Conservation (phyloP, 2,888 invertebrate species). For the Nephrotoma flavescens region DNA sequence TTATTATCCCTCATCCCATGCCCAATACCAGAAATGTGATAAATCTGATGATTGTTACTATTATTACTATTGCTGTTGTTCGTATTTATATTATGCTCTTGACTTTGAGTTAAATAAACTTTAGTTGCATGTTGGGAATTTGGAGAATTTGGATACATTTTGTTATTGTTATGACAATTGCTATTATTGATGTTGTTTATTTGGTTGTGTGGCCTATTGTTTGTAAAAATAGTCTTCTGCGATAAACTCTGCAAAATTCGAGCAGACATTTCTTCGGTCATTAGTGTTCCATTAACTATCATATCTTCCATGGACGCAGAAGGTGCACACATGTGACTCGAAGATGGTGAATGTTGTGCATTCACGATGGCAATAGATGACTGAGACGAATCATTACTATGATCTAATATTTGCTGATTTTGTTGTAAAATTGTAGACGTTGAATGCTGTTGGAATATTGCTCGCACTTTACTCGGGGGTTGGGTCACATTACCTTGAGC, state of each 20-base stretch:
- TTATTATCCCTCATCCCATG: background rate
- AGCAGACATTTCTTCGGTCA: constrained; percentile 31
- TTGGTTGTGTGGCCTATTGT: constrained; percentile 17
- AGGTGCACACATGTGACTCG: constrained; percentile 6
- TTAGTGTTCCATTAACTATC: constrained; percentile 32
- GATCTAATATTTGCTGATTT: constrained; percentile 6
- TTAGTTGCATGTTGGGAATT: background rate
- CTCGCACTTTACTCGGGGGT: constrained; percentile 18
- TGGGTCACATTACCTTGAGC: constrained; percentile 31
- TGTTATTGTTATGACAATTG: constrained; percentile 6
- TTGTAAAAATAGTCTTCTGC: constrained; percentile 26
- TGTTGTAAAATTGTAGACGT: constrained; percentile 6
- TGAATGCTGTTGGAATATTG: constrained; percentile 6
- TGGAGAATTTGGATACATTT: background rate
- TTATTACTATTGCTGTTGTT: background rate
- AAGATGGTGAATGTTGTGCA: constrained; percentile 4
- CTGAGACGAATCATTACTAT: background rate
- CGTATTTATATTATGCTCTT: background rate
- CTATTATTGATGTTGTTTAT: constrained; percentile 13
- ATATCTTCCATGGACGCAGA: constrained; percentile 20
- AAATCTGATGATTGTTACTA: background rate
- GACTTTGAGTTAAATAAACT: background rate
- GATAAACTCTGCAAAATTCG: constrained; percentile 32
- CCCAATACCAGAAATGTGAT: constrained; percentile 1
- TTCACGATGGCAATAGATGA: background rate